Percentiles rank a stretch among this genome's conserved stretches.
These are phyloP conservation scores for Dilophus febrilis DNA, from an alignment of 2,888 invertebrate species.

Conservation along the genomic window DNA sequence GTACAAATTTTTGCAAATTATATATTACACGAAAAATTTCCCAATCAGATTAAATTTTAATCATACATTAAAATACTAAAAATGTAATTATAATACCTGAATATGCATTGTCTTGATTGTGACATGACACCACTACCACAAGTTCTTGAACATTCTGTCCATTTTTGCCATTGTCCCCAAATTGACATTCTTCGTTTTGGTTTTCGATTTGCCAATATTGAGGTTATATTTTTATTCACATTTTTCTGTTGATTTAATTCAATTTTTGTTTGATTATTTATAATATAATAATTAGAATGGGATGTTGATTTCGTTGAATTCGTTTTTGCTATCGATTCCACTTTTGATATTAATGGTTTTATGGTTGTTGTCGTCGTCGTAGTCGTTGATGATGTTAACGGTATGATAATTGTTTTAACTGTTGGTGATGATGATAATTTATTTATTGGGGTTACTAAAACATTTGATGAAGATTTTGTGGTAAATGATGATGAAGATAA, in stretches of 20 bases:
- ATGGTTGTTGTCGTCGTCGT: neutral
- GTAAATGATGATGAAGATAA: too few species aligned
- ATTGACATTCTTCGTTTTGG: conserved; percentile 11
- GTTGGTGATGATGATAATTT: neutral
- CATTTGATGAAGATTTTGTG: too few species aligned
- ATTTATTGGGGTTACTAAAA: too few species aligned
- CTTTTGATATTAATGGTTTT: neutral
- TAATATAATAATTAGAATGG: neutral
- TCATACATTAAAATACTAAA: neutral
- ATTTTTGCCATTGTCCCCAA: conserved; percentile 57
- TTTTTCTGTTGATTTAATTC: neutral
- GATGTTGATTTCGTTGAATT: neutral
- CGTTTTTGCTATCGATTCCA: neutral
- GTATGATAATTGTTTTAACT: neutral
- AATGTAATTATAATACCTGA: conserved; percentile 23
- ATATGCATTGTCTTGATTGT: conserved; percentile 50
- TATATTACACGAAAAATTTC: too few species aligned
- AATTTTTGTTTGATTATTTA: too few species aligned
- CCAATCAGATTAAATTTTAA: neutral
- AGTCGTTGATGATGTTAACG: neutral
- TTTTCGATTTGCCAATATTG: neutral
- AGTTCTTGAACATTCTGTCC: conserved; percentile 58
- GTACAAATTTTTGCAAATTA: too few species aligned
- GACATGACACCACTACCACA: conserved; percentile 60
- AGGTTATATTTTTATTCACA: neutral